A percentile compares a stretch with the other conserved stretches of the same genome.
Conservation (phyloP, 2,797 vertebrate genomes). For the Alauda arvensis region DNA sequence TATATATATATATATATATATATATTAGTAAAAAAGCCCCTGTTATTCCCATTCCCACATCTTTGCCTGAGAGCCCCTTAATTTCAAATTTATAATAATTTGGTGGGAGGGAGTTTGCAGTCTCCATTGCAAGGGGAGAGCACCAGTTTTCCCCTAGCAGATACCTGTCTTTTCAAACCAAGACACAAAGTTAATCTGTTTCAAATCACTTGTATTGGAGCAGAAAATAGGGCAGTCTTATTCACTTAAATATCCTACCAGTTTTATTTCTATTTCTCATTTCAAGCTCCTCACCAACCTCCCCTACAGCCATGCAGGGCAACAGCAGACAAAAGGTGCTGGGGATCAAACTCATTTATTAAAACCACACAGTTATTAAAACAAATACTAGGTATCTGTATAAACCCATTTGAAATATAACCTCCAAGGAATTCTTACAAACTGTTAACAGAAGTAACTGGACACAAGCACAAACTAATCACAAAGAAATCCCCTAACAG, state of each 20-base stretch:
- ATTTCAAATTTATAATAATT: no score
- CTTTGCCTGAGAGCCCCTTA: no score
- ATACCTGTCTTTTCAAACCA: no score
- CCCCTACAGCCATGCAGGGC: not conserved
- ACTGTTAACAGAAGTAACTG: not conserved
- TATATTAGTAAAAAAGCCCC: no score
- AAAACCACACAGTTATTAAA: not conserved
- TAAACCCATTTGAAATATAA: not conserved
- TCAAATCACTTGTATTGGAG: not conserved
- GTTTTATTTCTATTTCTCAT: not conserved
- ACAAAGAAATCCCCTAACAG: not conserved
- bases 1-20: no score
- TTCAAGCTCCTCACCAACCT: not conserved
- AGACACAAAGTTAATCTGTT: not conserved
- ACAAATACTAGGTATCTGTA: not conserved
- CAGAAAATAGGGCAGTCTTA: not conserved
- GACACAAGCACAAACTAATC: not conserved
- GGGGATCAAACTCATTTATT: not conserved
- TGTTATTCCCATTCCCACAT: no score
- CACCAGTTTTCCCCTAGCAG: no score
- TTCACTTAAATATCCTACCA: not conserved
- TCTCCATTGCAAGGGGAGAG: no score
- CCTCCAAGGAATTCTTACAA: not conserved
- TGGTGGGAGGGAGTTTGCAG: no score
- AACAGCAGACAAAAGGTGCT: not conserved